These are phyloP conservation scores for human DNA, from an alignment of 2,113 vertebrate species.

Conservation along the genomic window GRCh38 chr1:107114501-107115000, in stretches of 20 bases:
- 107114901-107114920: not conserved
- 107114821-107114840: not conserved
- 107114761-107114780: not conserved
- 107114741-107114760: constrained; percentile 10
- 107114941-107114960: constrained; percentile 37
- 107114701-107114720: not conserved
- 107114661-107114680: not conserved
- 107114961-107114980: not conserved
- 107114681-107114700: not conserved
- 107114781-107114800: constrained; percentile 5
- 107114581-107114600: not conserved
- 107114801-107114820: not conserved
- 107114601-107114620: not conserved
- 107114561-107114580: not conserved
- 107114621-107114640: not conserved
- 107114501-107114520: not conserved
- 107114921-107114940: not conserved
- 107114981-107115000: constrained; percentile 35
- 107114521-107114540: not conserved
- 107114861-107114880: not conserved
- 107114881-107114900: not conserved
- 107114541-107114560: not conserved
- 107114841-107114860: not conserved
- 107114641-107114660: not conserved
- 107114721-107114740: not conserved